Evolutionary conservation across 2,113 vertebrate genomes (phyloP).

Genomic region (Hiodon tergisus): DNA sequence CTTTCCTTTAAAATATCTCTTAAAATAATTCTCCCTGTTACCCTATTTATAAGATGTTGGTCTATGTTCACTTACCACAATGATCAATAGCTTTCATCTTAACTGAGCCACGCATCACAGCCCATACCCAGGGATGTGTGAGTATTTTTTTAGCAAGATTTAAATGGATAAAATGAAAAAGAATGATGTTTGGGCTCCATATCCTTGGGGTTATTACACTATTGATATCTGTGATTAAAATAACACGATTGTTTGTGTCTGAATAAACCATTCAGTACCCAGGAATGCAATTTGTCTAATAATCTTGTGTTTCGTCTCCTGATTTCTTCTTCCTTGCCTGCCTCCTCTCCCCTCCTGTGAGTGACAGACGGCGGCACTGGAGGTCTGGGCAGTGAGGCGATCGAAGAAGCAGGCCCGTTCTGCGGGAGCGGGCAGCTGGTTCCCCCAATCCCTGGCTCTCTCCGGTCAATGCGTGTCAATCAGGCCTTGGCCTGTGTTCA

Average conservation of each 20-base stretch:
- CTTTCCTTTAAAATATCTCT: background rate
- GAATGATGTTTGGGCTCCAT: background rate
- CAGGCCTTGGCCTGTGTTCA: constrained; percentile 67
- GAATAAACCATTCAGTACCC: background rate
- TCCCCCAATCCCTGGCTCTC: constrained; percentile 44
- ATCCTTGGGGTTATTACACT: background rate
- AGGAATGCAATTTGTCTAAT: background rate
- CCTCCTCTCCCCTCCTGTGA: constrained; percentile 8
- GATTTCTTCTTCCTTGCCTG: background rate
- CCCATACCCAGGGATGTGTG: constrained; percentile 16
- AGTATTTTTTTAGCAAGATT: background rate
- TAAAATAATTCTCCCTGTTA: background rate
- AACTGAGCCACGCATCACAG: constrained; percentile 51
- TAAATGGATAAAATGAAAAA: background rate
- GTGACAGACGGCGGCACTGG: constrained; percentile 30
- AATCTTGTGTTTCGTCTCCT: background rate
- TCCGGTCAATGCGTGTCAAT: constrained; percentile 86
- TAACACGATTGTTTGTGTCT: background rate
- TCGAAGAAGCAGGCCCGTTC: background rate
- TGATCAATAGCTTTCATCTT: constrained; percentile 54
- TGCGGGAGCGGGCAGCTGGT: background rate
- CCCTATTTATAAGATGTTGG: background rate
- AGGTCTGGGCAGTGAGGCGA: constrained; percentile 18
- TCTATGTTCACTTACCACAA: constrained; percentile 39
- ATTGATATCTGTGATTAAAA: background rate